Evolutionary conservation across 53 echinoderm and acorn worm genomes (phyloP), one percentile per base, ranked within the genome.

Genomic region (Echinarachnius parma): DNA sequence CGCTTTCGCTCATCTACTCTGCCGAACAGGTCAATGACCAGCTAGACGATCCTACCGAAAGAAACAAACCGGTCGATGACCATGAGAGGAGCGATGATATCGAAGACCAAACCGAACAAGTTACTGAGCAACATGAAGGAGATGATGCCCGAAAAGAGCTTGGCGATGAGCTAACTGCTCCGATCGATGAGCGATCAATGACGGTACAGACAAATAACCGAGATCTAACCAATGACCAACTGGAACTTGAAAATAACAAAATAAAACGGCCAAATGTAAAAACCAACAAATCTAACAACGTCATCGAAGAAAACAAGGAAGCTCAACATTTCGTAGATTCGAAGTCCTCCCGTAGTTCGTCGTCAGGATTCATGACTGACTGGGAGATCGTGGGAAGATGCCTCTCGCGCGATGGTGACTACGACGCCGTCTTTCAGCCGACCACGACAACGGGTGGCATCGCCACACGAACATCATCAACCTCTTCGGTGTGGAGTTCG

Each of bases 301-400:
- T 13, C 7, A 39, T 39, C 7, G 39, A 13, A 39, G 39, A 7
- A 39, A 39, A 7, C 13, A 13, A 39, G 39, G 39, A 13, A 9
- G 39, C 13, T 7, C 7, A 39, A 7, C 13, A 7, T 13, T 13
- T 7, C 13, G 39, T 9, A 13, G 13, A 13, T 39, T 13, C 7
- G 13, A 9, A 7, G 39, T 39, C 39, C 7, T 39, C 39, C 39
- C 13, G 7, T 7, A 9, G 7, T 9, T 65, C 46, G 18, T 65
- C 65, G 4, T 28, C 44, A 27, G 39, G 49, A 13, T 56, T 57
- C 8, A 29, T 39, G 10, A 44, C 55, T 36, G 74, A 72, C 27
- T 72, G 74, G 74, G 56, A 56, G 39, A 44, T 54, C 57, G 74
- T 72, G 24, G 57, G 39, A 5, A 35, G 28, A 13, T 37, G 42